Evolutionary conservation across 2,888 invertebrate species (phyloP).

Genomic region (Amblyjoppa fuscipennis): DNA sequence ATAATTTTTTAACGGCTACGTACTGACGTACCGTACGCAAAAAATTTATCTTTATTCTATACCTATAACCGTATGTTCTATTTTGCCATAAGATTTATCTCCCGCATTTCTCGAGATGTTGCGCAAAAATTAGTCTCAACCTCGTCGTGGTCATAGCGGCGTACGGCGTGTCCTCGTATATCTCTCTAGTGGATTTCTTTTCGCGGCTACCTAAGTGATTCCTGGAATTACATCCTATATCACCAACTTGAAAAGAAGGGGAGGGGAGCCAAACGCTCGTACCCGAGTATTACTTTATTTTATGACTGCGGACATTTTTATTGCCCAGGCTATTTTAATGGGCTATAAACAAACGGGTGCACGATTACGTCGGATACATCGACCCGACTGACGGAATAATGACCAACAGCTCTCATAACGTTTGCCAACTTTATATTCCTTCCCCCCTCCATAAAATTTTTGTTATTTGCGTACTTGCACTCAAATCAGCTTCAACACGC

Average conservation of each 20-base stretch:
- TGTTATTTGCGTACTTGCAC: conserved; percentile 37
- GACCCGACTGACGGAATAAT: conserved; percentile 62
- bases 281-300: conserved; percentile 67
- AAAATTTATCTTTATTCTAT: conserved; percentile 21
- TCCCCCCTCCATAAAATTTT: conserved; percentile 28
- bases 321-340: conserved; percentile 65
- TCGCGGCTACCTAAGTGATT: conserved; percentile 64
- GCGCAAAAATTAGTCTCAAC: conserved; percentile 49
- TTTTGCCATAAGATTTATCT: conserved; percentile 54
- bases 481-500: conserved; percentile 19
- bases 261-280: conserved; percentile 20
- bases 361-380: conserved; percentile 60
- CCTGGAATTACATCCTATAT: conserved; percentile 64
- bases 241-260: conserved; percentile 34
- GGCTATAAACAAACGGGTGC: conserved; percentile 63
- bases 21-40: conserved; percentile 24
- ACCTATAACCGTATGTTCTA: conserved; percentile 13
- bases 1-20: conserved; percentile 42
- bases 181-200: conserved; percentile 58
- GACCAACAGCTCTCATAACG: conserved; percentile 50
- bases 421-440: conserved; percentile 43
- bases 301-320: conserved; percentile 69
- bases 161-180: conserved; percentile 11
- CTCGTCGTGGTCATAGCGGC: conserved; percentile 30
- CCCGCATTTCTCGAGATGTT: conserved; percentile 28